Evolutionary conservation across 2,113 vertebrate genomes (phyloP), one percentile per base, ranked within the genome.

Genomic region (Heloderma charlesbogerti): DNA sequence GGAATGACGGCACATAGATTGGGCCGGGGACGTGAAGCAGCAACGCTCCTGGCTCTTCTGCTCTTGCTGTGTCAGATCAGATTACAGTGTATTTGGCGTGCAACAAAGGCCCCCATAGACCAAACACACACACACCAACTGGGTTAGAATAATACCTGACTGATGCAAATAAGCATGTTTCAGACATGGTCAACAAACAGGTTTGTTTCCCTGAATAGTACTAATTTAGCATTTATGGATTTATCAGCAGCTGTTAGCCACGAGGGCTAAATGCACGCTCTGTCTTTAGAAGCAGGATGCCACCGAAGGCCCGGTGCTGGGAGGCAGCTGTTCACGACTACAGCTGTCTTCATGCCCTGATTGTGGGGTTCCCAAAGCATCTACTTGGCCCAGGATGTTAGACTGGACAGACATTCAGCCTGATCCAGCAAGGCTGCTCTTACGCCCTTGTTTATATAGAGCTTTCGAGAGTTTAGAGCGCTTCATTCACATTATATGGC

Each of bases 11-110:
- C 67, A 94, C 92, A 92, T 84, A 88, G 2, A 85, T 91, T 83
- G 93, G 87, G 37, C 94, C 43, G 37, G 69, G 66, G 40, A 81
- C 6, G 75, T 37, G n/a, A 54, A 92, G 84, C 20, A 75, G 51
- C 87, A 22, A 1, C 82, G 75, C n/a, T 45, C 16, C 1, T 82
- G 69, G 34, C 29, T 71, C 54, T 25, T n/a, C 48, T 40, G 48
- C 63, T 87, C 60, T 95, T 94, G 45, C 37, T 75, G 34, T 89
- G 90, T 91, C 90, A 72, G 48, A 77, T 92, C 88, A 88, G 79
- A 93, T 95, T 86, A 81, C 2, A 37, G 75, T 67, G 79, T n/a
- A 43, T 71, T 69, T 88, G 83, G 85, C 45, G 78, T 92, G 91
- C 74, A 34, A 85, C 85, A 95, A 92, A 93, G 43, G 88, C 16